These are phyloP conservation scores for human DNA, from an alignment of 2,113 vertebrate genomes.

Conservation along the genomic window DNA sequence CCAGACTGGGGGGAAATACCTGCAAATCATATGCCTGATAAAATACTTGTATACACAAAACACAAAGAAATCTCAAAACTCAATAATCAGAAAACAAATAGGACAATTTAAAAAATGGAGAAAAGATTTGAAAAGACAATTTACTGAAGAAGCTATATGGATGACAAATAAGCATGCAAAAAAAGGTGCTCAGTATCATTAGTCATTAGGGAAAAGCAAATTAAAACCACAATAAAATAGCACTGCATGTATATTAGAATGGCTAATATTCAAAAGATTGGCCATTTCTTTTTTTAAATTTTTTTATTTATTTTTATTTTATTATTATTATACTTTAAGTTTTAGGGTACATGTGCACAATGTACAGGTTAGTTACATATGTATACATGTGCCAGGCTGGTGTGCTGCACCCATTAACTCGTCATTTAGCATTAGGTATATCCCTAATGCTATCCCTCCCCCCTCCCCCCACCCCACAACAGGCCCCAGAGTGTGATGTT, in stretches of 20 bases:
- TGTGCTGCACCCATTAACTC: too few relatives aligned
- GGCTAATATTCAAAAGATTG: neutral
- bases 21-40: neutral
- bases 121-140: neutral
- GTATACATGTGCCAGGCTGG: too few relatives aligned
- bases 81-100: neutral
- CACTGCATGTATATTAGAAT: neutral
- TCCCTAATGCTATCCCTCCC: too few relatives aligned
- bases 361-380: too few relatives aligned
- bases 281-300: neutral
- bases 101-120: neutral
- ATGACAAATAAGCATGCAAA: neutral
- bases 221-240: neutral
- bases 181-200: neutral
- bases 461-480: too few relatives aligned
- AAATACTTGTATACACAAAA: neutral
- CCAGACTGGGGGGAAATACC: neutral
- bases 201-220: neutral
- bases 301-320: too few relatives aligned
- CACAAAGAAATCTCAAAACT: neutral
- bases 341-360: too few relatives aligned
- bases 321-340: too few relatives aligned
- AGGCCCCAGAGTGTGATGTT: too few relatives aligned
- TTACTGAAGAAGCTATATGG: neutral
- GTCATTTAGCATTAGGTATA: too few relatives aligned